These are phyloP conservation scores for Piezodorus guildinii DNA, from an alignment of 1,140 invertebrate species.

Conservation along the genomic window DNA sequence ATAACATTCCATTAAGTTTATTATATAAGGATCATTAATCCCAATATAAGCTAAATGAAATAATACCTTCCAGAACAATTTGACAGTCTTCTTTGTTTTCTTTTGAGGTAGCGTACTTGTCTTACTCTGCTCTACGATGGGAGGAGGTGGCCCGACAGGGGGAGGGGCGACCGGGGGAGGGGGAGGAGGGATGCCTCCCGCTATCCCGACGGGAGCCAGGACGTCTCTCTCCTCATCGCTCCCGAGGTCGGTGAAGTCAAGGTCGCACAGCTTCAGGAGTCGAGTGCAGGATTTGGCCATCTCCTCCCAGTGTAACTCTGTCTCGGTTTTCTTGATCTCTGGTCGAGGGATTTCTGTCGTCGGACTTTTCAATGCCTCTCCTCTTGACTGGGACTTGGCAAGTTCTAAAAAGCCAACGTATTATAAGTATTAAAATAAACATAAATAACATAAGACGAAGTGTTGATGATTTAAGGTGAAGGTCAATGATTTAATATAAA, in stretches of 20 bases:
- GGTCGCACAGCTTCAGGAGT: conserved; percentile 80
- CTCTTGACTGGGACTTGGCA: conserved; percentile 32
- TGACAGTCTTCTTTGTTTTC: conserved; percentile 96
- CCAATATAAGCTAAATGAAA: too few relatives aligned
- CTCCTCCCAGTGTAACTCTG: conserved; percentile 91
- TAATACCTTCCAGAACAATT: conserved; percentile 84
- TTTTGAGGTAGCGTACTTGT: conserved; percentile 43
- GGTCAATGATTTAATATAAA: too few relatives aligned
- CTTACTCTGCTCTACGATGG: conserved; percentile 22
- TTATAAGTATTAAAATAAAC: too few relatives aligned
- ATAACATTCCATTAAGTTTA: too few relatives aligned
- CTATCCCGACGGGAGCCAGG: conserved; percentile 45
- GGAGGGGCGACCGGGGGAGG: conserved; percentile 45
- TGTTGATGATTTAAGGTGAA: too few relatives aligned
- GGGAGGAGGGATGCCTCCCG: conserved; percentile 54
- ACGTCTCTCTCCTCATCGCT: conserved; percentile 63
- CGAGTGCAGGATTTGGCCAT: conserved; percentile 67
- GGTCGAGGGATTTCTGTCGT: conserved; percentile 45
- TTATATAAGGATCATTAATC: too few relatives aligned
- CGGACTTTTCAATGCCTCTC: conserved; percentile 54
- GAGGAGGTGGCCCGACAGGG: conserved; percentile 32
- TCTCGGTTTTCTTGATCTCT: conserved; percentile 79
- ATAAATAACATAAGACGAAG: too few relatives aligned
- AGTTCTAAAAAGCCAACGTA: conserved; percentile 28
- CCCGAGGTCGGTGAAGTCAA: conserved; percentile 90